A percentile compares a stretch with the other conserved stretches of the same genome.
Conservation (phyloP, 2,888 invertebrate genomes). For the Horisme vitalbata region DNA sequence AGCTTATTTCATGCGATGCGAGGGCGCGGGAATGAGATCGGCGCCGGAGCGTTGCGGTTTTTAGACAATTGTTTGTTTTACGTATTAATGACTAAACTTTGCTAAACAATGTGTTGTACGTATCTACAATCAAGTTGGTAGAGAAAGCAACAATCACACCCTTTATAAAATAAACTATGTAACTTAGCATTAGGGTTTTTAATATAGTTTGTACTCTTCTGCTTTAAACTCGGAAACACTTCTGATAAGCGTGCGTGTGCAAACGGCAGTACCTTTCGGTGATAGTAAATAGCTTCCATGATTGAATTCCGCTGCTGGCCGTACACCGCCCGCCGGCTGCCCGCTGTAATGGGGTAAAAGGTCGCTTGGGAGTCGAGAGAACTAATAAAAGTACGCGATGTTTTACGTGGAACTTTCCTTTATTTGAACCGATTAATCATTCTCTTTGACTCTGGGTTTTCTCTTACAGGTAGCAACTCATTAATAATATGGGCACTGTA, state of each 20-base stretch:
- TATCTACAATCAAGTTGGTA: conserved; percentile 10
- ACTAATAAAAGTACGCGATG: conserved; percentile 11
- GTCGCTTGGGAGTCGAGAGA: neutral
- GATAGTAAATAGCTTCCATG: neutral
- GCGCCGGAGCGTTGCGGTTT: conserved; percentile 21
- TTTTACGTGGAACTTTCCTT: conserved; percentile 10
- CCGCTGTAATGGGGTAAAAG: neutral
- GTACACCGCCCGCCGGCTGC: neutral
- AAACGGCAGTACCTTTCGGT: too few relatives aligned
- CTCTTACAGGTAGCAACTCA: too few relatives aligned
- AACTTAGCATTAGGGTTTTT: too few relatives aligned
- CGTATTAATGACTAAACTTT: conserved; percentile 19
- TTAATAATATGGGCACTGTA: too few relatives aligned
- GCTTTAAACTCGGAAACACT: too few relatives aligned
- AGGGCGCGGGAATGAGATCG: neutral
- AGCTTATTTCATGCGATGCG: too few relatives aligned
- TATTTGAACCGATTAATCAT: conserved; percentile 10
- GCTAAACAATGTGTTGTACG: conserved; percentile 7
- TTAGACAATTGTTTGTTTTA: conserved; percentile 29
- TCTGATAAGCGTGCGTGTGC: too few relatives aligned
- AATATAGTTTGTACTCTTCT: too few relatives aligned
- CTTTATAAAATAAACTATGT: neutral
- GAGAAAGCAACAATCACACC: conserved; percentile 7
- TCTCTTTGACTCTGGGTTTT: neutral
- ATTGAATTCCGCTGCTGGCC: neutral